Evolutionary conservation across 2,113 vertebrate species (phyloP), one percentile per base, ranked within the genome.

Genomic region (Sciurus niger): DNA sequence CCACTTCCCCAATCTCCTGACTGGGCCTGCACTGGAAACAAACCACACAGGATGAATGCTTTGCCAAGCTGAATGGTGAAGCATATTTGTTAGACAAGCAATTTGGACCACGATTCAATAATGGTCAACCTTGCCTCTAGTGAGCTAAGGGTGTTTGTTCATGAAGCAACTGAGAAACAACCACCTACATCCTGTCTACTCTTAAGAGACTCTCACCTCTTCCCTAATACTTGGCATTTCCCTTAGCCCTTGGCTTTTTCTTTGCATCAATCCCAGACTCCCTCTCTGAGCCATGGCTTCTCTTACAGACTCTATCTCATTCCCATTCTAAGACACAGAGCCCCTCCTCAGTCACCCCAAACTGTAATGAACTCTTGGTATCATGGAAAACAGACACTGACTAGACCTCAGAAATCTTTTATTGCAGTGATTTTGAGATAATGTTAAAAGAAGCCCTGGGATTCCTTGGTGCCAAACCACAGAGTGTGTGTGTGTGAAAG

Each of bases 381-480:
- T 70, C 30, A n/a, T 43, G 46, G 76, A 84, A 96, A 87, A 83
- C n/a, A 30, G 34, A 34, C 90, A 34, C 32, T 58, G 25, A 60
- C 37, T 53, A 14, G 22, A 22, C n/a, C 32, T 94, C 68, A 58
- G 53, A 95, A 70, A 90, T 37, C 18, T 40, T 68, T 80, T 63
- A 79, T 20, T 85, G 37, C 16, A 46, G 13, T 74, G n/a, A 79
- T 83, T 96, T 88, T 70, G 76, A 84, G 96, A 70, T 18, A 63
- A 34, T 43, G 7, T 84, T 89, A 37, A 72, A 87, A 87, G 53
- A 30, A 78, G 16, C 16, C 76, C 79, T 63, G 60, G 16, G 63
- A 89, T 73, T 70, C 30, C 16, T 78, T 51, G 4, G 14, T n/a
- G 13, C 25, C 43, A 82, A 96, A 55, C 53, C 86, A 73, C 30